Evolutionary conservation across 2,888 invertebrate genomes (phyloP), one percentile per base, ranked within the genome.

Genomic region (Atherix ibis): DNA sequence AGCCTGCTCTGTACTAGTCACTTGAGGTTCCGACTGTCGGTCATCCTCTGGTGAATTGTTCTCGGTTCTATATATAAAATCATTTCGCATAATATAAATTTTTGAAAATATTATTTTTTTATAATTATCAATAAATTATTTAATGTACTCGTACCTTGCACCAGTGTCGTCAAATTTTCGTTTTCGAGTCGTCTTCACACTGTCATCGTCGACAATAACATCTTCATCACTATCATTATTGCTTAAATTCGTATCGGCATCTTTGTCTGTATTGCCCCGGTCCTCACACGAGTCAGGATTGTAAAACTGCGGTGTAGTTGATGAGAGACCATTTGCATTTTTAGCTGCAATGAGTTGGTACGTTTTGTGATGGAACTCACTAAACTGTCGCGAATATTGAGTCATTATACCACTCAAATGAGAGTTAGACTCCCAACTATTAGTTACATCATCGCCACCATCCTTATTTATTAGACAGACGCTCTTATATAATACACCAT

Each of bases 151-250:
- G n/a, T n/a, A 22, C 10, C 10, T 22, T 22, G 22, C 10, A 10
- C 10, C 10, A 22, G 10, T 49, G 24, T 57, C 58, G 25, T 59
- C 59, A 33, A 52, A 53, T 36, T 58, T 53, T 8, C 55, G 51
- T 36, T 51, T 48, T 29, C 43, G 47, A 34, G 48, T 44, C 38
- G 40, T 43, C 46, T 52, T 56, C 26, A 55, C 47, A 5, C 52
- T 51, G 35, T 59, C 58, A 43, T 60, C 58, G 43, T 61, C 60
- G 35, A 61, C 61, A 13, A 61, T 58, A 24, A 61, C 58, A 46
- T 62, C 61, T 44, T 62, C 61, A 18, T 61, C 61, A 46, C 58
- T 59, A 36, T 60, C 59, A 45, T 59, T 58, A 42, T 56, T 57
- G 39, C 54, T 56, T 37, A 48, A 44, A 28, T 52, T 55, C 42